These are phyloP conservation scores for Myanophis thanlyinensis DNA, from an alignment of 2,113 vertebrate genomes.

Conservation along the genomic window DNA sequence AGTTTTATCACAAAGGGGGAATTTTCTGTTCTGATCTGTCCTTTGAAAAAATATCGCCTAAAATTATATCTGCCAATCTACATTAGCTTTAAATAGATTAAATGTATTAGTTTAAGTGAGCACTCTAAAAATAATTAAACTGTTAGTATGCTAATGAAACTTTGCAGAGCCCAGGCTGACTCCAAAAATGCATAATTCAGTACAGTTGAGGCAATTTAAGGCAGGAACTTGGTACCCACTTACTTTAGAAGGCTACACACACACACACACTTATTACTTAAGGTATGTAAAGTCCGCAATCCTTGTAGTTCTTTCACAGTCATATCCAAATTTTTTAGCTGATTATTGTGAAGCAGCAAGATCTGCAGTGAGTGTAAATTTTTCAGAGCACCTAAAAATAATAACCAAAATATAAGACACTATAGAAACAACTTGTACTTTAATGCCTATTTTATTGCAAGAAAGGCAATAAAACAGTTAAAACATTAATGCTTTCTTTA, in stretches of 20 bases:
- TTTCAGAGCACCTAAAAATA: constrained; percentile 68
- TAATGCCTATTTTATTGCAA: neutral
- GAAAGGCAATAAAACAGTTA: neutral
- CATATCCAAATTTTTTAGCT: constrained; percentile 64
- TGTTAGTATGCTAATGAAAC: constrained; percentile 1
- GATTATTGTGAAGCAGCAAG: constrained; percentile 76
- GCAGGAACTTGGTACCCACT: neutral
- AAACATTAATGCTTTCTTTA: neutral
- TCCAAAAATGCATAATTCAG: constrained; percentile 30
- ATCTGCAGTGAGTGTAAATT: constrained; percentile 62
- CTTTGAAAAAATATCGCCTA: neutral
- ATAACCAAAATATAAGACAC: neutral
- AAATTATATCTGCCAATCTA: neutral
- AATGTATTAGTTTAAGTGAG: neutral
- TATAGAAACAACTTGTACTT: neutral
- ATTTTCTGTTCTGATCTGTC: neutral
- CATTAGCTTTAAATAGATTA: neutral
- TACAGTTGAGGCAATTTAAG: neutral
- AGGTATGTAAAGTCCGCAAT: constrained; percentile 68
- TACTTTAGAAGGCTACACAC: neutral
- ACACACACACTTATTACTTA: constrained; percentile 66
- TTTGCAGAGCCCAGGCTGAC: neutral
- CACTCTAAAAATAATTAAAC: neutral
- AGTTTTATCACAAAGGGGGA: constrained; percentile 16
- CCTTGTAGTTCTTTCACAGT: constrained; percentile 74